Base-by-base conservation (phyloP, 2,113 vertebrate genomes). In the Gallinago paraguaiae region DNA sequence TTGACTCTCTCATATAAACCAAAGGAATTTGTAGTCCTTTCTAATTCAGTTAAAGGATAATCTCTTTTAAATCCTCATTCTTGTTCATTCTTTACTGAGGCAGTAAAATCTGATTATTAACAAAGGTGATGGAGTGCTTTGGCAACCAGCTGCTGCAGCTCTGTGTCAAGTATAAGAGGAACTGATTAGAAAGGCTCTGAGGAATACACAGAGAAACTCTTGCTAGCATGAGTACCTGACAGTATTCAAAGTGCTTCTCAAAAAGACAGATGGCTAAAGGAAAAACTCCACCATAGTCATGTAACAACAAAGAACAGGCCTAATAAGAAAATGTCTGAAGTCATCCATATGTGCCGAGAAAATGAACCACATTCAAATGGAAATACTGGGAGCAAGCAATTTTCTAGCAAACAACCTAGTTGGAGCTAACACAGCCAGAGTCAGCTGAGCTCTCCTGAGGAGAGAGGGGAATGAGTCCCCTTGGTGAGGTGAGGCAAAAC, bases 101-200 rank as follows among this genome's bases (percentile, higher is more conserved):
- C 35, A 89, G 64, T 81, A 83, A 96, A 94, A 96, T 92, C 35
- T 95, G 86, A 86, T 89, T 95, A 81, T 88, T 94, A 78, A 54
- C 39, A 92, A 96, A 92, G 70, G 74, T 51, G 67, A 86, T 91
- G 57, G 82, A 86, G 76, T 85, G 43, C 31, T 96, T 93, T 95
- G 84, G 61, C 69, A 96, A 84, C 33, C 69, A 88, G 69, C 67
- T 95, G 84, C 86, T 71, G 48, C 19, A 90, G 39, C 59, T 65
- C 93, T 60, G 35, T 65, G 37, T 78, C 50, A 37, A 63, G 68
- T 43, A 72, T 65, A 78, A 88, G 46, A 90, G 45, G 45, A 92
- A 80, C 63, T 30, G 78, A 46, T 78, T 82, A 63, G 67, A 90
- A 90, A 72, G 79, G 15, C 57, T 78, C 92, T 70, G 76, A 81